Evolutionary conservation across 2,797 vertebrate species (phyloP).

Genomic region (Cetoscarus ocellatus): DNA sequence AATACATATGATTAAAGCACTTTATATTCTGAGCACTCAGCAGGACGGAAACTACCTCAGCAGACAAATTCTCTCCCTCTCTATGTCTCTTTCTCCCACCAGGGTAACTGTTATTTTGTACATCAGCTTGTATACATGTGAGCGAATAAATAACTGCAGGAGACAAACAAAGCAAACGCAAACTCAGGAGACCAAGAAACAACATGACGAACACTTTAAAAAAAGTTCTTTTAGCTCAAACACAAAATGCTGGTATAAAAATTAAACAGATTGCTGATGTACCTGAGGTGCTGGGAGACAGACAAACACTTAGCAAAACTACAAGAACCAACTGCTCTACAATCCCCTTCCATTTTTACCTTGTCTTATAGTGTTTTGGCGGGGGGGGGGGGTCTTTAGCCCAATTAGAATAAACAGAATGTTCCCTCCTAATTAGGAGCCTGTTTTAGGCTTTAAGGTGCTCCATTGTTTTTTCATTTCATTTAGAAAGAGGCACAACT

Average conservation of each 20-base stretch:
- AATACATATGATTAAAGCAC: slow-evolving; percentile 41
- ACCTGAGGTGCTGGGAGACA: not conserved
- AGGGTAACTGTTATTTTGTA: slow-evolving; percentile 38
- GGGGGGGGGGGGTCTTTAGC: not conserved
- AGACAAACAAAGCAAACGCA: slow-evolving; percentile 18
- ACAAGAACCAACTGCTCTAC: not conserved
- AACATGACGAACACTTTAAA: not conserved
- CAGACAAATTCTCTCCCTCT: slow-evolving; percentile 28
- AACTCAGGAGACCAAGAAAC: slow-evolving; percentile 14
- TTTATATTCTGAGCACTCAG: slow-evolving; percentile 50
- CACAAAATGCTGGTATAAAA: slow-evolving; percentile 4
- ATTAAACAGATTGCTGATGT: slow-evolving; percentile 5
- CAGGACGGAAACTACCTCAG: slow-evolving; percentile 34
- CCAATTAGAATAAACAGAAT: slow-evolving; percentile 7
- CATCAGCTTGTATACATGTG: slow-evolving; percentile 10
- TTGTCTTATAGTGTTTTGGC: not conserved
- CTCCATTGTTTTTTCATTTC: not conserved
- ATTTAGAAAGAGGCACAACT: not conserved
- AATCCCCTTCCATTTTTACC: not conserved
- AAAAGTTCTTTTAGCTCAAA: slow-evolving; percentile 13
- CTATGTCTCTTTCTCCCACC: slow-evolving; percentile 15
- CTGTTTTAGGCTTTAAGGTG: not conserved
- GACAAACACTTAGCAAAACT: slow-evolving; percentile 11
- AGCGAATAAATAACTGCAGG: slow-evolving; percentile 29
- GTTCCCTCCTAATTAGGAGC: not conserved